Base-by-base conservation (phyloP, 2,797 vertebrate species). In the Melopsittacus undulatus region DNA sequence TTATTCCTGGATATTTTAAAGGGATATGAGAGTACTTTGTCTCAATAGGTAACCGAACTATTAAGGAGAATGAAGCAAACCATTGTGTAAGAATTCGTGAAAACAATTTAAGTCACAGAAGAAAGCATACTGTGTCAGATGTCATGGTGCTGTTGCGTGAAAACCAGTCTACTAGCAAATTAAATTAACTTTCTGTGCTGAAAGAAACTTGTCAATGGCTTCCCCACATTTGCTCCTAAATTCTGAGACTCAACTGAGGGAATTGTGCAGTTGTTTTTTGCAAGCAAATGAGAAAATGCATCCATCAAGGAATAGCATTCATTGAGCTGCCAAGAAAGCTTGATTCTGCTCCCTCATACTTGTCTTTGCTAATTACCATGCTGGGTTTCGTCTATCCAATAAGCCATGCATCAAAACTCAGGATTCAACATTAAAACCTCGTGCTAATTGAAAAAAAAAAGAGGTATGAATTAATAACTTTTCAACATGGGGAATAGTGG, bases 1-100 rank as follows among this genome's bases (percentile, higher is more conserved):
- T 97, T 96, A 88, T 95, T 94, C 66, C 59, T 74, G 40, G 70
- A 87, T 86, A 89, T 95, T 95, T 94, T 92, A 83, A 91, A 89
- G 86, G 40, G 54, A 45, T 86, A 70, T 26, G 42, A 74, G 67
- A 12, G 9, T 12, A 34, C 91, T 94, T 95, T 62, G 4, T 72
- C 78, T 79, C 49, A 62, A 86, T 86, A 84, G 45, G 15, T 64
- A 83, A 49, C 77, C 82, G 94, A 94, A 83, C 72, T 86, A 73
- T 87, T 83, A 83, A 88, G 48, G 36, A 83, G 7, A 84, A 22
- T 29, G 68, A 92, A 90, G 52, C 10, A 91, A 95, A 90, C 38
- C 32, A 20, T 89, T 77, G n/a, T 49, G 40, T 64, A 86, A 75
- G 91, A 81, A 59, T 18, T 75, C 14, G 62, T 64, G 72, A 66